Percentiles rank a stretch among this genome's conserved stretches.
phyloP scores from a whole-genome alignment of 1,140 invertebrate species.

The Brachionus koreanus region DNA sequence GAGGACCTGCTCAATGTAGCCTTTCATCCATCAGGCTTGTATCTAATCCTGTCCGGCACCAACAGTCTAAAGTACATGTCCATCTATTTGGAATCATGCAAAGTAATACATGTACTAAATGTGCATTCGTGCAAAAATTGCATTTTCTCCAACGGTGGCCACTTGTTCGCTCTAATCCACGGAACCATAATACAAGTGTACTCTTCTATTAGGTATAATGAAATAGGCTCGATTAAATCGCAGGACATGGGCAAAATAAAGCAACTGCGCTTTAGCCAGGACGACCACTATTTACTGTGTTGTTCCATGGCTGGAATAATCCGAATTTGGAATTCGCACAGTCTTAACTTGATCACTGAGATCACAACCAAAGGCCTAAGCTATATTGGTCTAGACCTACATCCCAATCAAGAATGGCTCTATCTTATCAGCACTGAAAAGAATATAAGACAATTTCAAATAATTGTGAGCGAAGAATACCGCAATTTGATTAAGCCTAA shows the following conservation, averaged over 20 bases:
- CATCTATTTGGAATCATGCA: conserved; percentile 77
- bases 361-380: conserved; percentile 68
- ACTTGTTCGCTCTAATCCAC: conserved; percentile 74
- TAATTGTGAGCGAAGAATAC: conserved; percentile 63
- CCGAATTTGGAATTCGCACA: conserved; percentile 44
- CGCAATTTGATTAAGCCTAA: conserved; percentile 70
- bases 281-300: conserved; percentile 47
- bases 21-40: conserved; percentile 77
- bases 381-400: conserved; percentile 77
- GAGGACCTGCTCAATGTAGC: conserved; percentile 74
- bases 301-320: conserved; percentile 37
- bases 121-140: conserved; percentile 69
- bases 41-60: conserved; percentile 79
- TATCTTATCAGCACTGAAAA: conserved; percentile 63
- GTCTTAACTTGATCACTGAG: conserved; percentile 67
- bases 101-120: conserved; percentile 70
- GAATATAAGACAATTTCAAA: conserved; percentile 74
- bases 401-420: conserved; percentile 83
- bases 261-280: neutral
- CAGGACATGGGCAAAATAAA: conserved; percentile 63
- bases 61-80: conserved; percentile 80
- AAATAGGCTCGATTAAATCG: conserved; percentile 70
- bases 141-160: conserved; percentile 72
- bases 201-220: conserved; percentile 69
- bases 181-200: conserved; percentile 75